Base-by-base conservation (phyloP, 1,140 invertebrate genomes). In the Aphidius ervi region DNA sequence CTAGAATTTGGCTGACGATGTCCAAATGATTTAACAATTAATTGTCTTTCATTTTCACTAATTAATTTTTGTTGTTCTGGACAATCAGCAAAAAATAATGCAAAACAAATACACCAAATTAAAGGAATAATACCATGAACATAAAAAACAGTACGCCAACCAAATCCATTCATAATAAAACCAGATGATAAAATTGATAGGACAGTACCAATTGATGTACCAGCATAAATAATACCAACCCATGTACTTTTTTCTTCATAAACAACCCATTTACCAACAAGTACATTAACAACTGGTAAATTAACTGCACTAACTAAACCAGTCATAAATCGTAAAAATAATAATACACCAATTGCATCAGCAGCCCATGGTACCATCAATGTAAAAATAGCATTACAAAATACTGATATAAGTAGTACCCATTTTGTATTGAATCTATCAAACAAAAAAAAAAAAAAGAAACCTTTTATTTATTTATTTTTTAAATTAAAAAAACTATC, bases 111-210 rank as follows among this genome's bases (percentile, higher is more conserved):
- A 67, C 88, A 86, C 89, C 89, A 92, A 1, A 89, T 69, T 7
- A 83, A 76, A 5, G 87, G 87, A 5, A 89, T 64, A 0, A 78
- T 77, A 10, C 90, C 91, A 82, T 91, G 90, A 4, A 91, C 83
- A 72, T 93, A 93, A 73, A 92, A 93, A 1, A 91, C 85, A 7
- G 84, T 84, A 64, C 89, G 83, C 90, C 91, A 93, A 37, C 87
- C 85, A 9, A 85, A 59, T 9, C 76, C 71, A 31, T 81, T 81
- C 16, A 88, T 85, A 6, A 92, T 82, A 3, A 87, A 72, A 6
- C 90, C 90, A 6, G 88, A 85, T 52, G 87, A 70, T 0, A 91
- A 73, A 69, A 91, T 88, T 3, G 88, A 88, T 9, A 90, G 79
- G 7, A 92, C 90, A 0, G 89, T 91, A 5, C 90, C 91, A 2